Evolutionary conservation across 2,113 vertebrate species (phyloP).

Genomic region (Xiphias gladius): DNA sequence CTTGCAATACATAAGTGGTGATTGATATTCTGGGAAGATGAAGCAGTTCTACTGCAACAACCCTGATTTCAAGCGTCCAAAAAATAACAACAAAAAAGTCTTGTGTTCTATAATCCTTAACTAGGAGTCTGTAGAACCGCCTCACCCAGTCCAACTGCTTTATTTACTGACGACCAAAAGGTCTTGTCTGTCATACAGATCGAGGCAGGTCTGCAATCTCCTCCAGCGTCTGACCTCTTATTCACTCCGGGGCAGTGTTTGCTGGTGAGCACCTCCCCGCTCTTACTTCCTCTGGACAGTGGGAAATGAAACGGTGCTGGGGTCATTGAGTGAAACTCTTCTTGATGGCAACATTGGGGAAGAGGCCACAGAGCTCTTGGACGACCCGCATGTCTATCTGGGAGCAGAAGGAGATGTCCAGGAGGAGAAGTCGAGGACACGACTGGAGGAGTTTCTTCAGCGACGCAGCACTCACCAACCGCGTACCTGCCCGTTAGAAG

Average conservation of each 20-base stretch:
- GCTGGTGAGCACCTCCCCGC: conserved; percentile 42
- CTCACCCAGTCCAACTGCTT: conserved; percentile 19
- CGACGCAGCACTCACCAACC: conserved; percentile 91
- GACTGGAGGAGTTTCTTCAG: conserved; percentile 94
- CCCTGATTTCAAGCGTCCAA: conserved; percentile 52
- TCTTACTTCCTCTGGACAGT: conserved; percentile 24
- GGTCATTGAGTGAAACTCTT: conserved; percentile 98
- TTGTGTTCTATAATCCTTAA: conserved; percentile 34
- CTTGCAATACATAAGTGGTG: conserved; percentile 52
- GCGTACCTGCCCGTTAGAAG: conserved; percentile 69
- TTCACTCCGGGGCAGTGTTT: conserved; percentile 49
- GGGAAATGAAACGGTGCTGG: conserved; percentile 15
- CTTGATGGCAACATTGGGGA: conserved; percentile 95
- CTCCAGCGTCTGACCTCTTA: conserved; percentile 39
- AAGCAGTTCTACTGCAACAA: conserved; percentile 50
- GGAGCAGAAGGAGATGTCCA: conserved; percentile 99
- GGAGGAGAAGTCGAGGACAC: conserved; percentile 91
- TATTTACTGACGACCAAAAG: conserved; percentile 33
- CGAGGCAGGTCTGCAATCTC: conserved; percentile 27
- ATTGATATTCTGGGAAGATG: conserved; percentile 42
- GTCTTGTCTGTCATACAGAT: conserved; percentile 33
- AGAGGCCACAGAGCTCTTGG: conserved; percentile 91
- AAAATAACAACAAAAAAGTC: conserved; percentile 27
- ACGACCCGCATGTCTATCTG: conserved; percentile 94
- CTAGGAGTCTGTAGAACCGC: conserved; percentile 29